Conservation (phyloP, 2,113 vertebrate species). For the Gymnocephalus cernua region DNA sequence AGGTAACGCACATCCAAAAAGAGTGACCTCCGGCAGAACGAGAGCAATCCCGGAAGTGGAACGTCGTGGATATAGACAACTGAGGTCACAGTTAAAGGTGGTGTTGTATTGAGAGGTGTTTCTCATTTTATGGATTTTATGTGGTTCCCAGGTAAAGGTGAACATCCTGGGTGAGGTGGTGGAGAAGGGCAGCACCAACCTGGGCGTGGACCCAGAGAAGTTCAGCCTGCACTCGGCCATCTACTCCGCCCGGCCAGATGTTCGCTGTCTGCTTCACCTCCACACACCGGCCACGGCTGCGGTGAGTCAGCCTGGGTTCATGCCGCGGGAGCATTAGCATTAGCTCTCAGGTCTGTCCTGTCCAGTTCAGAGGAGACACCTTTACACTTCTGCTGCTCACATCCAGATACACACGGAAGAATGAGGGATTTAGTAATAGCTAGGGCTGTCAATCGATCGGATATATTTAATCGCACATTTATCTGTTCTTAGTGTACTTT, state of each 20-base stretch:
- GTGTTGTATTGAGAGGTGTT: too few species aligned
- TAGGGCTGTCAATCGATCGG: too few species aligned
- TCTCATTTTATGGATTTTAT: background rate
- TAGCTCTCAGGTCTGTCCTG: background rate
- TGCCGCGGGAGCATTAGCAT: background rate
- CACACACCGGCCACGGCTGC: slow-evolving; percentile 92
- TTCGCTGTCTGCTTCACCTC: slow-evolving; percentile 91
- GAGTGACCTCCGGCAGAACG: too few species aligned
- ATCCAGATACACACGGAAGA: background rate
- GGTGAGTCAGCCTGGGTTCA: slow-evolving; percentile 80
- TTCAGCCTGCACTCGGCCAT: slow-evolving; percentile 96
- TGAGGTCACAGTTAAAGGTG: too few species aligned
- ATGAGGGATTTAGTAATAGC: background rate
- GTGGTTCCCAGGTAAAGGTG: slow-evolving; percentile 90
- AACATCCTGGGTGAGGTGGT: slow-evolving; percentile 95
- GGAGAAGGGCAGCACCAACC: slow-evolving; percentile 91
- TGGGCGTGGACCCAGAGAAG: slow-evolving; percentile 86
- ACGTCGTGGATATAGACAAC: too few species aligned
- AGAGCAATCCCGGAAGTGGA: too few species aligned
- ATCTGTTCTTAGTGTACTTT: too few species aligned
- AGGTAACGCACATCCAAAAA: too few species aligned
- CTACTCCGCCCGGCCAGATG: slow-evolving; percentile 92
- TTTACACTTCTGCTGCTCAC: background rate
- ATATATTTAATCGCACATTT: too few species aligned
- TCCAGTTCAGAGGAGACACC: background rate